These are phyloP conservation scores for Eulithis testata DNA, from an alignment of 2,888 invertebrate species.

Conservation along the genomic window DNA sequence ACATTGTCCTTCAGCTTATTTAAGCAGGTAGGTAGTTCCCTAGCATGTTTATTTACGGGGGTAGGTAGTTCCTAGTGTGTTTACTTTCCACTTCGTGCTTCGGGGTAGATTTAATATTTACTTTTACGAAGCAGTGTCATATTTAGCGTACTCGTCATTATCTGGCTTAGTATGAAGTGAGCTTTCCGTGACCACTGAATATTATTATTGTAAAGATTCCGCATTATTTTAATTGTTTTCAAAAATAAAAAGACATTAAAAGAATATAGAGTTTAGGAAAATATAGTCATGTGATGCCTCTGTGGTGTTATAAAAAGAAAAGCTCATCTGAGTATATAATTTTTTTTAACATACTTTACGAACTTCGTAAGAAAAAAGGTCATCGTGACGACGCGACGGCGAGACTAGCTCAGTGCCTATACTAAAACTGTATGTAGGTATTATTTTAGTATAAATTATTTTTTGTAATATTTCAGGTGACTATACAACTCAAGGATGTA, in stretches of 20 bases:
- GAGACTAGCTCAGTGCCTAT: too few species aligned
- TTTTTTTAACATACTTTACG: too few species aligned
- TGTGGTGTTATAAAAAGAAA: too few species aligned
- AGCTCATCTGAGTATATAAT: too few species aligned
- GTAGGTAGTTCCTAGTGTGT: slow-evolving; percentile 26
- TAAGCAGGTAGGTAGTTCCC: slow-evolving; percentile 26
- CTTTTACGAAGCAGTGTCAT: slow-evolving; percentile 59
- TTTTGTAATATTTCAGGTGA: slow-evolving; percentile 86
- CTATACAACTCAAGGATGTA: slow-evolving; percentile 93
- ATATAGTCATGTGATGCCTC: too few species aligned
- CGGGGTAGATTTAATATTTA: slow-evolving; percentile 49
- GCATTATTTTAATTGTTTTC: too few species aligned
- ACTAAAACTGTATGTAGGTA: too few species aligned
- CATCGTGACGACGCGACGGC: too few species aligned
- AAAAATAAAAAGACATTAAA: too few species aligned
- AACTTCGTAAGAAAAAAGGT: too few species aligned
- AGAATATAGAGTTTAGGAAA: too few species aligned
- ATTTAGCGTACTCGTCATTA: slow-evolving; percentile 57
- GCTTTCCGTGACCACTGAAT: not conserved
- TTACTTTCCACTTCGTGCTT: slow-evolving; percentile 37
- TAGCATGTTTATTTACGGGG: slow-evolving; percentile 25
- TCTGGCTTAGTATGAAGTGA: slow-evolving; percentile 40
- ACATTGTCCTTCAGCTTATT: slow-evolving; percentile 13
- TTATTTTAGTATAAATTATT: slow-evolving; percentile 28
- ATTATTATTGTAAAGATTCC: slow-evolving; percentile 3